These are phyloP conservation scores for Prolemur simus DNA, from an alignment of 2,113 vertebrate genomes.

Conservation along the genomic window DNA sequence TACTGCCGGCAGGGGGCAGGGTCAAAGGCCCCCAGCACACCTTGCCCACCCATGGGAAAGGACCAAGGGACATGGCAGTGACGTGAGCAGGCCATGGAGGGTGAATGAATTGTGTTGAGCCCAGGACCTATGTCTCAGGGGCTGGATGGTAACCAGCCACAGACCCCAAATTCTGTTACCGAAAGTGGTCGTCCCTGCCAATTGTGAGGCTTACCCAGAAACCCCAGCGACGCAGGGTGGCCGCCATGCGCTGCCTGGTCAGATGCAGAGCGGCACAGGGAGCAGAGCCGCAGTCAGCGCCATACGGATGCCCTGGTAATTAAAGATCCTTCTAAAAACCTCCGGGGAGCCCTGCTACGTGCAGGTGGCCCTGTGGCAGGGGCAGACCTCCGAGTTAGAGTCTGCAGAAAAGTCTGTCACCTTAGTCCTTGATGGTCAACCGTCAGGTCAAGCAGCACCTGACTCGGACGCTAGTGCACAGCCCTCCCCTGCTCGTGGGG, in stretches of 20 bases:
- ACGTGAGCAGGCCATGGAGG: fast-evolving
- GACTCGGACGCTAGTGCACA: fast-evolving
- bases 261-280: fast-evolving
- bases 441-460: neutral
- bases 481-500: no score
- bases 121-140: fast-evolving
- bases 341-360: neutral
- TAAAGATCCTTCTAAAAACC: neutral
- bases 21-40: neutral
- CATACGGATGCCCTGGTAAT: neutral
- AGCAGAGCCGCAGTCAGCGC: neutral
- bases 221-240: fast-evolving
- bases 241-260: neutral
- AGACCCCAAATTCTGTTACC: neutral
- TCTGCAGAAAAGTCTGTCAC: neutral
- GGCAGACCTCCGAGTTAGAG: no score
- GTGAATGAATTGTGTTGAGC: fast-evolving
- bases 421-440: fast-evolving
- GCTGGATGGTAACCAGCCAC: neutral
- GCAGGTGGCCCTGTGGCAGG: fast-evolving
- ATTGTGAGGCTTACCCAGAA: neutral
- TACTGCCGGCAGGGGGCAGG: neutral
- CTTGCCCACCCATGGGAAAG: neutral
- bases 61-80: fast-evolving
- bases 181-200: fast-evolving